Evolutionary conservation across 2,113 vertebrate genomes (phyloP).

Genomic region (Oreochromis tanganicae): DNA sequence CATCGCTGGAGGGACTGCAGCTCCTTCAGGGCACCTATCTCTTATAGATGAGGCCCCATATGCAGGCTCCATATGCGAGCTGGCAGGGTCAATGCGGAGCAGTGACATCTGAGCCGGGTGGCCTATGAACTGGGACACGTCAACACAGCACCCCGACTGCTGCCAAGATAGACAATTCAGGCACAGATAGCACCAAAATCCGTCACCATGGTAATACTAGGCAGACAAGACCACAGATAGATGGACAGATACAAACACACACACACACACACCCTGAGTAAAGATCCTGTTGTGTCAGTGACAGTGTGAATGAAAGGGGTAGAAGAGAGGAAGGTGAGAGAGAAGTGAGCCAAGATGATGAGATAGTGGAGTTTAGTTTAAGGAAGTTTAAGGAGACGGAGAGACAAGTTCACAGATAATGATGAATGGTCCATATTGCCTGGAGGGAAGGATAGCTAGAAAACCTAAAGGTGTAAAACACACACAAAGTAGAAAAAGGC

Average conservation of each 20-base stretch:
- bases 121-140: conserved; percentile 57
- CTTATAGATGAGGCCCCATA: conserved; percentile 67
- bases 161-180: conserved; percentile 55
- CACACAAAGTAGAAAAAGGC: background rate
- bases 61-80: conserved; percentile 61
- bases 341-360: conserved; percentile 51
- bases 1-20: background rate
- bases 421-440: conserved; percentile 29
- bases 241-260: background rate
- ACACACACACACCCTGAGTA: background rate
- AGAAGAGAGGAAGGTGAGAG: conserved; percentile 24
- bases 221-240: conserved; percentile 23
- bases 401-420: conserved; percentile 46
- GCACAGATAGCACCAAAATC: conserved; percentile 41
- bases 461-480: conserved; percentile 19
- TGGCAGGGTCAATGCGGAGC: conserved; percentile 46
- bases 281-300: conserved; percentile 32
- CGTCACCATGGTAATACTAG: conserved; percentile 52
- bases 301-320: conserved; percentile 43
- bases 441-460: background rate
- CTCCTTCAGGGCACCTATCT: conserved; percentile 44
- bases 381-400: conserved; percentile 23
- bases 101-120: conserved; percentile 32
- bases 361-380: conserved; percentile 50
- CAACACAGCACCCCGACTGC: conserved; percentile 38